These are phyloP conservation scores for Clunio marinus DNA, from an alignment of 2,888 invertebrate species.

Conservation along the genomic window DNA sequence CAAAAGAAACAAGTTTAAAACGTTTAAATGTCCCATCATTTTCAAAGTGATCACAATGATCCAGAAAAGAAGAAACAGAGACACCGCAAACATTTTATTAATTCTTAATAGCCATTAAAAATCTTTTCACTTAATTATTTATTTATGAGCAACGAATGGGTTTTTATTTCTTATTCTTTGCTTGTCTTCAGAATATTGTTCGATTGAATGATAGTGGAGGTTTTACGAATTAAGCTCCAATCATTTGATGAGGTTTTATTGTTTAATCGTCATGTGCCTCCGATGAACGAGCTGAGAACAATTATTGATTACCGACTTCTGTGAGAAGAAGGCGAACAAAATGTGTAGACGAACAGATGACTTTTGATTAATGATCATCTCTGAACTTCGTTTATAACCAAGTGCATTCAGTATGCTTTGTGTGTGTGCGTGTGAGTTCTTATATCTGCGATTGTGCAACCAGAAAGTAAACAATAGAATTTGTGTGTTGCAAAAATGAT, in stretches of 20 bases:
- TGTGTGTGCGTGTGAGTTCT: no score
- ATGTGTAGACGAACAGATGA: slow-evolving; percentile 20
- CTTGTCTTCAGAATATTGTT: neutral
- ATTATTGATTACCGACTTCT: neutral
- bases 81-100: neutral
- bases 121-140: neutral
- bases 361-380: slow-evolving; percentile 26
- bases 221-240: neutral
- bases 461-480: slow-evolving; percentile 24
- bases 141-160: neutral
- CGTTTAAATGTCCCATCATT: neutral
- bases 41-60: neutral
- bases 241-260: neutral
- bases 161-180: no score
- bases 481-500: neutral
- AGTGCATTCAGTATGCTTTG: neutral
- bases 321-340: neutral
- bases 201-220: neutral
- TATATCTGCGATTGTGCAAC: slow-evolving; percentile 27
- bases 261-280: neutral
- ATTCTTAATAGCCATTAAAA: neutral
- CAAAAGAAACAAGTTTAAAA: neutral
- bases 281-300: neutral
- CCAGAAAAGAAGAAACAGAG: neutral
- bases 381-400: neutral